phyloP scores from a whole-genome alignment of 2,797 vertebrate genomes.

The Anguilla anguilla region DNA sequence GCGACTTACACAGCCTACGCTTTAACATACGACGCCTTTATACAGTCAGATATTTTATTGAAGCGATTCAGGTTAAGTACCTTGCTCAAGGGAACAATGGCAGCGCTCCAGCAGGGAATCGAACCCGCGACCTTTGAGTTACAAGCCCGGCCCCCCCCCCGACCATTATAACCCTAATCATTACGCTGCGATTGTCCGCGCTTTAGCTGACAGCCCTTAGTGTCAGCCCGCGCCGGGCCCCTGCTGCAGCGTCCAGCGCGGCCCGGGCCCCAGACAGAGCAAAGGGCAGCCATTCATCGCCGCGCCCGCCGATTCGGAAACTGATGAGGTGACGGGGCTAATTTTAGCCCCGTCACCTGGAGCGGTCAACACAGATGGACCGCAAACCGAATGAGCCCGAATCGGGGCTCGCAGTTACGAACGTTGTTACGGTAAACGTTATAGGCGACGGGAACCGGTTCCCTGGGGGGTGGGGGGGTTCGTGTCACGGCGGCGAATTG shows the following conservation, averaged over 20 bases:
- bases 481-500: neutral
- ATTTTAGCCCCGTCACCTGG: neutral
- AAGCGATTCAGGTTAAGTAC: neutral
- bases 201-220: neutral
- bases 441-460: neutral
- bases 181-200: neutral
- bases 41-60: neutral
- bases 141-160: neutral
- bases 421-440: neutral
- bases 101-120: neutral
- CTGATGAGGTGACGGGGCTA: neutral
- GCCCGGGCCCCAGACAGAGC: neutral
- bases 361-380: neutral
- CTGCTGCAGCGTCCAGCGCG: neutral
- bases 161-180: neutral
- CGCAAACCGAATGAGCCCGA: neutral
- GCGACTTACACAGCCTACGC: neutral
- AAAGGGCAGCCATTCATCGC: neutral
- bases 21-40: neutral
- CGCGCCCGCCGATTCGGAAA: neutral
- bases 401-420: neutral
- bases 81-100: neutral
- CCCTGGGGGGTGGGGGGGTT: neutral
- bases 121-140: neutral
- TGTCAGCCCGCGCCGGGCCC: neutral